phyloP scores from a whole-genome alignment of 2,888 invertebrate species.

The Malachius bipustulatus region DNA sequence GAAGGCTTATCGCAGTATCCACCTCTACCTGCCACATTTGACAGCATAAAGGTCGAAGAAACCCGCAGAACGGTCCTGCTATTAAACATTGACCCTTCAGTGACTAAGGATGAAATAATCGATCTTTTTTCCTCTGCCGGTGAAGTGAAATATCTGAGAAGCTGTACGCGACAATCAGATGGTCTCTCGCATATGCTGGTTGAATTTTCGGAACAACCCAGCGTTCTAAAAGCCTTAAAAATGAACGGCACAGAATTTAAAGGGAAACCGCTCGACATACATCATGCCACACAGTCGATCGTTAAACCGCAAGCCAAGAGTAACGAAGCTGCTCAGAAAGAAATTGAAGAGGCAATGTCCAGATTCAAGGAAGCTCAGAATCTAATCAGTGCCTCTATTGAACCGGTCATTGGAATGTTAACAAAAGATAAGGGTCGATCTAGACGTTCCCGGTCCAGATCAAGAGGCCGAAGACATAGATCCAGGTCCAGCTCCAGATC shows the following conservation, averaged over 20 bases:
- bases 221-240: conserved; percentile 73
- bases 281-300: conserved; percentile 86
- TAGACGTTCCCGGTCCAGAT: conserved; percentile 32
- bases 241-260: conserved; percentile 70
- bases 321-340: conserved; percentile 87
- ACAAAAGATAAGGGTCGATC: conserved; percentile 70
- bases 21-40: conserved; percentile 74
- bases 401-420: conserved; percentile 77
- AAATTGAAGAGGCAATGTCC: conserved; percentile 96
- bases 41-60: conserved; percentile 86
- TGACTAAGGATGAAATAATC: conserved; percentile 69
- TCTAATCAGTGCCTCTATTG: conserved; percentile 86
- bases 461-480: conserved; percentile 36
- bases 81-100: conserved; percentile 60
- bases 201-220: conserved; percentile 88
- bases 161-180: conserved; percentile 75
- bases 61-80: conserved; percentile 86
- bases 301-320: conserved; percentile 89
- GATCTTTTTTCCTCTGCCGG: conserved; percentile 78
- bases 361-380: conserved; percentile 93
- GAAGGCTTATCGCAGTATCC: conserved; percentile 85
- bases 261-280: conserved; percentile 57
- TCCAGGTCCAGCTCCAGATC: conserved; percentile 55
- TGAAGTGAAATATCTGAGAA: conserved; percentile 89
- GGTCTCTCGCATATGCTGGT: conserved; percentile 72